These are phyloP conservation scores for Hirtodrosophila cameraria DNA, from an alignment of 2,888 invertebrate genomes.

Conservation along the genomic window DNA sequence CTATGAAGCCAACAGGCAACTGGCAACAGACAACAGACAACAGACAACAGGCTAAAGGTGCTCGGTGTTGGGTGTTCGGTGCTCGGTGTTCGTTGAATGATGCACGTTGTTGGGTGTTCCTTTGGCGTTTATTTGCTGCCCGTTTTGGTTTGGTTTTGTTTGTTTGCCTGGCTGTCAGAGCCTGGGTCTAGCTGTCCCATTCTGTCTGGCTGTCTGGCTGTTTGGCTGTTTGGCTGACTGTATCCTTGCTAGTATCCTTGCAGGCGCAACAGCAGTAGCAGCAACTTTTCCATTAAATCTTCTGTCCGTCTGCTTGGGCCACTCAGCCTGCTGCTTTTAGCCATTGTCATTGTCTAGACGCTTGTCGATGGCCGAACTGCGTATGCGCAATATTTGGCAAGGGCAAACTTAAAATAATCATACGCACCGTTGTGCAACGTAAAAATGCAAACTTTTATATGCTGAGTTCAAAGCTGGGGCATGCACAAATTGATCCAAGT, in stretches of 20 bases:
- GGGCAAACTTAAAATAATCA: slow-evolving; percentile 71
- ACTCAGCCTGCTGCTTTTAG: slow-evolving; percentile 36
- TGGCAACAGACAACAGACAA: slow-evolving; percentile 42
- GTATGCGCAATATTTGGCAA: slow-evolving; percentile 69
- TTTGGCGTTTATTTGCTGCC: slow-evolving; percentile 73
- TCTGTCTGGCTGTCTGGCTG: slow-evolving; percentile 16
- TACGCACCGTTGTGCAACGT: slow-evolving; percentile 68
- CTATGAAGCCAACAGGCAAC: slow-evolving; percentile 48
- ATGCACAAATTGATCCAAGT: slow-evolving; percentile 25
- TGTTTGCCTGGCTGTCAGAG: slow-evolving; percentile 45
- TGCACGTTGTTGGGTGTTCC: slow-evolving; percentile 44
- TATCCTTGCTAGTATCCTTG: slow-evolving; percentile 37
- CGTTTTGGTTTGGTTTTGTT: slow-evolving; percentile 49
- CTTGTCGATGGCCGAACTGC: slow-evolving; percentile 31
- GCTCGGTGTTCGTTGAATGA: slow-evolving; percentile 24
- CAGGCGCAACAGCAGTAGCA: slow-evolving; percentile 39
- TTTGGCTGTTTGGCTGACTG: slow-evolving; percentile 23
- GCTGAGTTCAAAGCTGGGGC: slow-evolving; percentile 44
- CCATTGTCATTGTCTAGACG: slow-evolving; percentile 76
- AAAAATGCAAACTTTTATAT: slow-evolving; percentile 31
- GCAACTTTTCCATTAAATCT: slow-evolving; percentile 78
- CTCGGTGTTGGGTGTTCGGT: slow-evolving; percentile 26
- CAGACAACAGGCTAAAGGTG: slow-evolving; percentile 56
- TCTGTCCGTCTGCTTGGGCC: slow-evolving; percentile 36
- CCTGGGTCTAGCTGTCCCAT: too few relatives aligned